Conservation (phyloP, 1,140 invertebrate species). For the Potamilus streckersoni region DNA sequence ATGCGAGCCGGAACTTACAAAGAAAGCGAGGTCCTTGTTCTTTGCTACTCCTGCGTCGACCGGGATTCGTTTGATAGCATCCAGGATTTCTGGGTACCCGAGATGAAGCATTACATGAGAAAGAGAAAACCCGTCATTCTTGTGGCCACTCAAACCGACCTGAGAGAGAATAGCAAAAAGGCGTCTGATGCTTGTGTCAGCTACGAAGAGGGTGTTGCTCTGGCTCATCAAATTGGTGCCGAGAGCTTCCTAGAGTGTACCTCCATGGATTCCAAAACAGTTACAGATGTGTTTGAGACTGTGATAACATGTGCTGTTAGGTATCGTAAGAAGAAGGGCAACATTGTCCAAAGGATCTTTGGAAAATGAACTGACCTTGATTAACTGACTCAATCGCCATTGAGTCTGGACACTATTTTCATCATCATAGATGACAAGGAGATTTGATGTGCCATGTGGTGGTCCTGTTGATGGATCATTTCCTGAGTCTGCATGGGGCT, state of each 20-base stretch:
- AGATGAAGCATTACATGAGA: conserved; percentile 65
- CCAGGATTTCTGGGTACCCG: conserved; percentile 81
- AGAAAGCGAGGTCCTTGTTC: conserved; percentile 89
- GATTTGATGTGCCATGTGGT: no score
- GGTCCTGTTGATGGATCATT: no score
- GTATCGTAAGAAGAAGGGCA: conserved; percentile 22
- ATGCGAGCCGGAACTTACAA: conserved; percentile 30
- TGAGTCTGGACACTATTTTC: no score
- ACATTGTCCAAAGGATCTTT: conserved; percentile 23
- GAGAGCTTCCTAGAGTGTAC: conserved; percentile 26
- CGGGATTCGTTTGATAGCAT: conserved; percentile 99
- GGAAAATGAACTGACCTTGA: conserved; percentile 13
- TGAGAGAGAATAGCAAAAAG: conserved; percentile 7
- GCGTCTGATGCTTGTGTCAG: conserved; percentile 5
- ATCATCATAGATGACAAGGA: no score
- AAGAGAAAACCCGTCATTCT: conserved; percentile 18
- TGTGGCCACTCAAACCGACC: conserved; percentile 29
- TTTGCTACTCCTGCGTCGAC: conserved; percentile 98
- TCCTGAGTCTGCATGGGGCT: no score
- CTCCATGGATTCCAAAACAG: conserved; percentile 7
- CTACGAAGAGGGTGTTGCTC: conserved; percentile 10
- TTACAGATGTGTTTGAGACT: conserved; percentile 26
- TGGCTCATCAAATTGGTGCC: conserved; percentile 26
- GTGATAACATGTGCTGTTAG: conserved; percentile 20
- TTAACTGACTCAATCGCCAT: no score